Percentiles rank a stretch among this genome's conserved stretches.
Conservation (phyloP, 2,888 invertebrate species). For the Spisula subtruncata region DNA sequence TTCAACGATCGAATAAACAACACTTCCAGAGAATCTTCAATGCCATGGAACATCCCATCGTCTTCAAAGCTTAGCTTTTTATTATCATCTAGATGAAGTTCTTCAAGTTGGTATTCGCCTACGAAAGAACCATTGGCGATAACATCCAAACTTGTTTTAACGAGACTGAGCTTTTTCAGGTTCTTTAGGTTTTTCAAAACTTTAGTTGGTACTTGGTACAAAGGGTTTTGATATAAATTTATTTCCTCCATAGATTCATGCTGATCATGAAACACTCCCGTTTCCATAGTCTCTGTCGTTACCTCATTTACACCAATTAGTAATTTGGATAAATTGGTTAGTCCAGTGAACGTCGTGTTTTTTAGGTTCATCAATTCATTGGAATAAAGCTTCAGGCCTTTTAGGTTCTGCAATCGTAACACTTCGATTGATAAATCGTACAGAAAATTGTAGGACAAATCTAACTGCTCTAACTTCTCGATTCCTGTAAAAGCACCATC, state of each 20-base stretch:
- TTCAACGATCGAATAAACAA: slow-evolving; percentile 69
- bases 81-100: slow-evolving; percentile 67
- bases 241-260: slow-evolving; percentile 71
- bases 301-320: slow-evolving; percentile 74
- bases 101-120: slow-evolving; percentile 63
- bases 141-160: slow-evolving; percentile 54
- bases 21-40: slow-evolving; percentile 73
- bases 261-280: slow-evolving; percentile 69
- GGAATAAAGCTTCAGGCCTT: slow-evolving; percentile 66
- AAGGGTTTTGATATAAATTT: slow-evolving; percentile 72
- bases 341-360: slow-evolving; percentile 62
- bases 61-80: slow-evolving; percentile 61
- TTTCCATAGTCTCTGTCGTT: slow-evolving; percentile 59
- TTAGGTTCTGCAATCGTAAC: slow-evolving; percentile 56
- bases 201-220: slow-evolving; percentile 67
- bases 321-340: slow-evolving; percentile 66
- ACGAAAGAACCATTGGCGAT: slow-evolving; percentile 69
- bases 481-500: slow-evolving; percentile 66
- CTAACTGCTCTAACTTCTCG: slow-evolving; percentile 67
- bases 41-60: slow-evolving; percentile 70
- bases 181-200: slow-evolving; percentile 66
- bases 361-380: slow-evolving; percentile 65
- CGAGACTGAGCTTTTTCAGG: slow-evolving; percentile 66
- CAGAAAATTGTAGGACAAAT: slow-evolving; percentile 68
- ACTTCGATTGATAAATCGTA: slow-evolving; percentile 66